Conservation (phyloP, 2,888 invertebrate species). For the Diarsia brunnea region DNA sequence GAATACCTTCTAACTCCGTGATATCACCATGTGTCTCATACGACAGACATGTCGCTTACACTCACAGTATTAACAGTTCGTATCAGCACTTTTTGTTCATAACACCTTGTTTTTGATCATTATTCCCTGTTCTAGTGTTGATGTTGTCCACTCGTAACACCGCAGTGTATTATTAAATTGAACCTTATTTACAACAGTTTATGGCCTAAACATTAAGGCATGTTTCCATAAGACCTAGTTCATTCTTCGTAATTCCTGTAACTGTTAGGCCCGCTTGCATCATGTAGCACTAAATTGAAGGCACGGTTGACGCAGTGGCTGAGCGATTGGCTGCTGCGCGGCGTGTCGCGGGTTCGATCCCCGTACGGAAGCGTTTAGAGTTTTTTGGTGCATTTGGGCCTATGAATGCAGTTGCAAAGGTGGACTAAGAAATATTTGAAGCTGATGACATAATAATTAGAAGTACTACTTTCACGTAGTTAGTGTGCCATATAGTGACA, state of each 20-base stretch:
- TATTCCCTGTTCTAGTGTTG: slow-evolving; percentile 28
- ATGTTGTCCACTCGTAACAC: slow-evolving; percentile 20
- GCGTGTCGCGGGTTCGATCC: no score
- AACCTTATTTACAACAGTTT: background rate
- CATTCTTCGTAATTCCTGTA: background rate
- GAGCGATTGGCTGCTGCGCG: no score
- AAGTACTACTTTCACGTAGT: slow-evolving; percentile 40
- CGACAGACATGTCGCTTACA: slow-evolving; percentile 72
- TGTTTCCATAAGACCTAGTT: background rate
- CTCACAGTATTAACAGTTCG: slow-evolving; percentile 59
- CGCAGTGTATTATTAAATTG: background rate
- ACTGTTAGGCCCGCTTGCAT: background rate
- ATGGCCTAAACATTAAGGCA: background rate
- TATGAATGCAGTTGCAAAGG: background rate
- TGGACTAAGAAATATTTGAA: background rate
- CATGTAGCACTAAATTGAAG: background rate
- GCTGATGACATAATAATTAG: background rate
- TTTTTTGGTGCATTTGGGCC: background rate
- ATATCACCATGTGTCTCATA: slow-evolving; percentile 79
- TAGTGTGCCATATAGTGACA: slow-evolving; percentile 34
- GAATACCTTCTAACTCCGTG: slow-evolving; percentile 27
- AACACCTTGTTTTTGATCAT: slow-evolving; percentile 65
- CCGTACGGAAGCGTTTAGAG: no score
- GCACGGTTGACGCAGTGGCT: no score
- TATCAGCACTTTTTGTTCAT: slow-evolving; percentile 72